A percentile compares a stretch with the other conserved stretches of the same genome.
phyloP scores from a whole-genome alignment of 2,113 vertebrate species.

The Furnarius figulus region DNA sequence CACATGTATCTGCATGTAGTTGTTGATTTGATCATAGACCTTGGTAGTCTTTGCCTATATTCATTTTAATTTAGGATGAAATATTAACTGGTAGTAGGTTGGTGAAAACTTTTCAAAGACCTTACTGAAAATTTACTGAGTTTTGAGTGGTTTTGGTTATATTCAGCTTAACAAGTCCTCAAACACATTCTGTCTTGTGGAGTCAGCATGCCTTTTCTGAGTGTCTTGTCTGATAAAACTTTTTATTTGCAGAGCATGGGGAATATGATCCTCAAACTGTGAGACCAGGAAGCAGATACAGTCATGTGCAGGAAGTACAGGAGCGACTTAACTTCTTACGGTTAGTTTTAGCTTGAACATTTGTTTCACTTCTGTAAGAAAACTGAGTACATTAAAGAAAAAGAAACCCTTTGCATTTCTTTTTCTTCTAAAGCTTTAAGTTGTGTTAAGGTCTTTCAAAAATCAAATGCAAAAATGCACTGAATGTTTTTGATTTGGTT shows the following conservation, averaged over 20 bases:
- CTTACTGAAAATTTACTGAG: background rate
- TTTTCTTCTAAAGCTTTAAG: background rate
- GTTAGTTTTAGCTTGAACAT: conserved; percentile 68
- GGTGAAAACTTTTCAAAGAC: background rate
- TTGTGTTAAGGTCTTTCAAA: background rate
- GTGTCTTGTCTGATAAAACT: background rate
- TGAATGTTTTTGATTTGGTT: background rate
- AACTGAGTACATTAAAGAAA: background rate
- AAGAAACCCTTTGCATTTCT: background rate
- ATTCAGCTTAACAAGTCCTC: background rate
- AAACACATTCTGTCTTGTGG: background rate
- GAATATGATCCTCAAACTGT: conserved; percentile 99
- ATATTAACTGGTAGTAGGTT: background rate
- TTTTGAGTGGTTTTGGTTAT: background rate
- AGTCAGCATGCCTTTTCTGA: background rate
- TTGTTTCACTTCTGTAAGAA: background rate
- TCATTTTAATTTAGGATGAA: background rate
- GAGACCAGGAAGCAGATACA: conserved; percentile 94
- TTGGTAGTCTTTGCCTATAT: background rate
- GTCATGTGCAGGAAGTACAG: conserved; percentile 98
- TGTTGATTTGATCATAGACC: background rate
- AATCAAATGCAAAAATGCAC: background rate
- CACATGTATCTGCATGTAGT: background rate
- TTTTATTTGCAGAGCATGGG: conserved; percentile 84
- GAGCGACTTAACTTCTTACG: conserved; percentile 97